A percentile compares a stretch with the other conserved stretches of the same genome.
Conservation (phyloP, 2,113 vertebrate species). For the Oreochromis spilurus region DNA sequence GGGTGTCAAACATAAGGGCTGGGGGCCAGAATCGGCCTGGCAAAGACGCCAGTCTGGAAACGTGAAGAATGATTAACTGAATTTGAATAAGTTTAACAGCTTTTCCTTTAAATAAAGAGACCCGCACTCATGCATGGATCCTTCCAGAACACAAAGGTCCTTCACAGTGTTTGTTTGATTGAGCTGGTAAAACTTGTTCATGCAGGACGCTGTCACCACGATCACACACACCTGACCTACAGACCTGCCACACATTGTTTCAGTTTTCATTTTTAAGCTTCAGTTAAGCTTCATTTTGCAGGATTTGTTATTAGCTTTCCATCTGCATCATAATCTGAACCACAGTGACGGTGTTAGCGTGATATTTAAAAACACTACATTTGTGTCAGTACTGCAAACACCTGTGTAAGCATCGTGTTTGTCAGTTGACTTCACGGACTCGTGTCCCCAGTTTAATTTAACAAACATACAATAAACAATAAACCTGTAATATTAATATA, state of each 20-base stretch:
- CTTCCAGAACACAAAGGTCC: background rate
- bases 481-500: background rate
- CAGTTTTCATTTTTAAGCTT: background rate
- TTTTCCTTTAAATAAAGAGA: background rate
- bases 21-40: background rate
- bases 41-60: background rate
- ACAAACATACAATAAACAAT: background rate
- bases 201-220: background rate
- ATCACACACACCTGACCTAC: background rate
- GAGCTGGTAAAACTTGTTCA: background rate
- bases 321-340: background rate
- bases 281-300: background rate
- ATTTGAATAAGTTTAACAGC: background rate
- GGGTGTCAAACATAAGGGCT: background rate
- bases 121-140: fast-evolving
- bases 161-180: background rate
- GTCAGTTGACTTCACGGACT: background rate
- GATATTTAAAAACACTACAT: background rate
- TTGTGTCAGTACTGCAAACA: background rate
- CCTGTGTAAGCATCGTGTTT: fast-evolving
- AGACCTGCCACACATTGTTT: background rate
- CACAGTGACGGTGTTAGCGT: background rate
- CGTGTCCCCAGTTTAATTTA: background rate
- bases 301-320: background rate
- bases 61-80: background rate